Evolutionary conservation across 2,888 invertebrate species (phyloP), one percentile per base, ranked within the genome.

Genomic region (Orthosia gothica): DNA sequence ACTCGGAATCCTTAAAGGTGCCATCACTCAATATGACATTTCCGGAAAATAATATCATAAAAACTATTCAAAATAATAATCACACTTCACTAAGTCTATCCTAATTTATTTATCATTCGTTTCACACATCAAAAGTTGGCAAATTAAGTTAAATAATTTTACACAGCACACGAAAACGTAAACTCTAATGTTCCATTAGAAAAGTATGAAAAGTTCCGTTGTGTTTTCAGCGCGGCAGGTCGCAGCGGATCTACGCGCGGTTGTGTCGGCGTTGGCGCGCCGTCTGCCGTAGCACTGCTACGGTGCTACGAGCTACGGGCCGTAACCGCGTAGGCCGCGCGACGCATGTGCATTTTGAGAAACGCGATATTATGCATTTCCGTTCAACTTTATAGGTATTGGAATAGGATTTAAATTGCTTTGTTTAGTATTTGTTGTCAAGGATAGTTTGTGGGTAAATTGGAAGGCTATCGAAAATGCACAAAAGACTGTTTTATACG

Each of bases 151-250:
- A 70, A 83, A 84, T 73, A 47, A 78, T 84, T 79, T 65, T 86
- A 82, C 87, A 88, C 87, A 83, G 88, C 88, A 89, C 86, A 86
- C 70, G 74, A 70, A 76, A 81, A 82, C 79, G 83, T 86, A 89
- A 88, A 82, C 88, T 86, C 83, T 79, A 85, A 86, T 86, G 86
- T 82, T 86, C 83, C 84, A 88, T 88, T 92, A 92, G 94, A 95
- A 89, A 95, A 95, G 94, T 95, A 94, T 93, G 92, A 94, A 95
- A 95, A 96, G 96, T 96, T 95, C 91, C 92, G 93, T 87, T 82
- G 87, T 45, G 82, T 81, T n/a, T n/a, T 82, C 76, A 78, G 87
- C 89, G 91, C 86, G 88, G 78, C 78, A 83, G 75, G 61, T 90
- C 92, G 94, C 94, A 94, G 93, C 90, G 91, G 92, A 88, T 89